phyloP scores from a whole-genome alignment of 2,113 vertebrate species.

The Scolopax mira region DNA sequence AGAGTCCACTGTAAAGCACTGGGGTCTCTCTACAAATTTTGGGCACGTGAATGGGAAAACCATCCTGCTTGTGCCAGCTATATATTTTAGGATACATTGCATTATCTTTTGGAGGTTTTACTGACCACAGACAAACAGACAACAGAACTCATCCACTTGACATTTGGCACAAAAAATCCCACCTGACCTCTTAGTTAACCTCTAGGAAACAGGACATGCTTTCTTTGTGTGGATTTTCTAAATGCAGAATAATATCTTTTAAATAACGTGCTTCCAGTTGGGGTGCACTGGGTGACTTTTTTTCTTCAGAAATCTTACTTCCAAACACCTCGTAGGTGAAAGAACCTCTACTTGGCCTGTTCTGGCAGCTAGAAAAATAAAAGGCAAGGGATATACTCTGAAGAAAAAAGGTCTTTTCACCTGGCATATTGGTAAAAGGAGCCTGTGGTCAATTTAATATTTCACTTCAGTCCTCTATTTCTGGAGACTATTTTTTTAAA shows the following conservation, averaged over 20 bases:
- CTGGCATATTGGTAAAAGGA: not conserved
- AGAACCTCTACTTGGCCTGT: not conserved
- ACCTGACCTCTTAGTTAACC: not conserved
- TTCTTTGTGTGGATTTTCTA: not conserved
- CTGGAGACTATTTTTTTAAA: not conserved
- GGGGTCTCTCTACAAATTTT: not conserved
- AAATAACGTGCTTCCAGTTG: not conserved
- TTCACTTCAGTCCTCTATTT: not conserved
- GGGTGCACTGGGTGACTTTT: not conserved
- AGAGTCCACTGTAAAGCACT: fast-evolving
- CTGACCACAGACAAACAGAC: not conserved
- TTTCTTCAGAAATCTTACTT: not conserved
- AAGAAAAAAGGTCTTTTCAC: not conserved
- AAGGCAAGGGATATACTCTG: fast-evolving
- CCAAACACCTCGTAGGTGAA: not conserved
- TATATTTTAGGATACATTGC: not conserved
- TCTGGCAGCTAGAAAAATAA: not conserved
- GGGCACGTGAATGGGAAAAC: not conserved
- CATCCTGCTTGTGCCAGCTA: not conserved
- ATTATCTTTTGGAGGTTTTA: not conserved
- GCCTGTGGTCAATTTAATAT: not conserved
- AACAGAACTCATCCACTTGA: not conserved
- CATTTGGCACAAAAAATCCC: not conserved
- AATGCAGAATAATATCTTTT: not conserved
- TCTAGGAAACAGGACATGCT: fast-evolving